A percentile compares a stretch with the other conserved stretches of the same genome.
phyloP scores from a whole-genome alignment of 2,797 vertebrate genomes.

The Chelonia mydas region DNA sequence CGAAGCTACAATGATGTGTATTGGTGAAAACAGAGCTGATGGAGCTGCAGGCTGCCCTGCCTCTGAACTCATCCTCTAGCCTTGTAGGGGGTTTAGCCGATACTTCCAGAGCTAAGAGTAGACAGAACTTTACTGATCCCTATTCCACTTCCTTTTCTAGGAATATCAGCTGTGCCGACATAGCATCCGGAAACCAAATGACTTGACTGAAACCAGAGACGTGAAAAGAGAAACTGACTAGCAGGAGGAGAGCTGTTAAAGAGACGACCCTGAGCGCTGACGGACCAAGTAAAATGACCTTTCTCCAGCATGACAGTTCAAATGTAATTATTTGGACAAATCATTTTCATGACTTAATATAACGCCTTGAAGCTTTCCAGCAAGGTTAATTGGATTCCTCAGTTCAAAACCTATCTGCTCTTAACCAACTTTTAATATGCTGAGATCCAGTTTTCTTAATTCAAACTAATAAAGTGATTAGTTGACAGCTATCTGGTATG shows the following conservation, averaged over 20 bases:
- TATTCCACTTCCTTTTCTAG: neutral
- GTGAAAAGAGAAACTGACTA: neutral
- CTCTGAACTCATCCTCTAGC: neutral
- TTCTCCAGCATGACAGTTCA: constrained; percentile 70
- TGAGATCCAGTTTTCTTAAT: constrained; percentile 78
- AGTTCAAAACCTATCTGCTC: constrained; percentile 77
- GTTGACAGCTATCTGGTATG: constrained; percentile 76
- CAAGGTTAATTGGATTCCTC: constrained; percentile 81
- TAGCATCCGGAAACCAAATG: neutral
- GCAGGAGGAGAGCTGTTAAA: neutral
- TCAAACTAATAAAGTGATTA: constrained; percentile 81
- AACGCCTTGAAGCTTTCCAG: constrained; percentile 78
- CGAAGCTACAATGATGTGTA: neutral
- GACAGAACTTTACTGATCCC: neutral
- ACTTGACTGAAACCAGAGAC: neutral
- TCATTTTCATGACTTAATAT: constrained; percentile 80
- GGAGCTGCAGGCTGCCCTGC: neutral
- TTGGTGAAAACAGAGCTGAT: neutral
- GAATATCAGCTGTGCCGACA: neutral
- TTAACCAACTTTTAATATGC: constrained; percentile 78
- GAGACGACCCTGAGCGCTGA: constrained; percentile 8
- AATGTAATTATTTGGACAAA: constrained; percentile 79
- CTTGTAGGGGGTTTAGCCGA: neutral
- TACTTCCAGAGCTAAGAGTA: neutral
- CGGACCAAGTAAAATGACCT: constrained; percentile 62